Conservation (phyloP, 2,888 invertebrate genomes). For the Chrysolina oricalcia region DNA sequence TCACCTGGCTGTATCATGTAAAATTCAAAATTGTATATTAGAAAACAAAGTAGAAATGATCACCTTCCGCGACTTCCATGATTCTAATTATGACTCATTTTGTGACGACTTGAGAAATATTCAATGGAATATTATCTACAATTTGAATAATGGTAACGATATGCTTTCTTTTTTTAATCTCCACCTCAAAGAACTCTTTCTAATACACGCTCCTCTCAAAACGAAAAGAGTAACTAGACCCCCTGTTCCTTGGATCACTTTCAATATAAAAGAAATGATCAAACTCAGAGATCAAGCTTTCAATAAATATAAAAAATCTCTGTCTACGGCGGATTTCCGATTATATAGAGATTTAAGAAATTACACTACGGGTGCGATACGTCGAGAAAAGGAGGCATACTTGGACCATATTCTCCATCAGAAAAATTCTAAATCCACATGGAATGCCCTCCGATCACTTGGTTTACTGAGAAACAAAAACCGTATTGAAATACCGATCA, state of each 20-base stretch:
- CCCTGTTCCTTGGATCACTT: constrained; percentile 27
- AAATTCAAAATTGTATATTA: constrained; percentile 21
- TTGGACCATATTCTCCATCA: constrained; percentile 16
- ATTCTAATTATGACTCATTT: constrained; percentile 12
- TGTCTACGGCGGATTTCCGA: constrained; percentile 1
- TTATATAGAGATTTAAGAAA: constrained; percentile 14
- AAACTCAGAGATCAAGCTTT: constrained; percentile 21
- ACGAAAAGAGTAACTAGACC: constrained; percentile 26
- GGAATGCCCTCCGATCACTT: background rate
- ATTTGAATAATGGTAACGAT: too few relatives aligned
- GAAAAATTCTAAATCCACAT: constrained; percentile 20
- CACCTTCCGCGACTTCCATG: too few relatives aligned
- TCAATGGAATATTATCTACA: constrained; percentile 8
- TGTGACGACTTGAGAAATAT: constrained; percentile 14
- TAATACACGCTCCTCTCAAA: constrained; percentile 23
- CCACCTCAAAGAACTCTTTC: constrained; percentile 17
- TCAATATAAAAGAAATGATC: constrained; percentile 21
- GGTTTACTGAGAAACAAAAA: too few relatives aligned
- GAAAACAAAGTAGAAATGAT: constrained; percentile 21
- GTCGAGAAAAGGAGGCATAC: constrained; percentile 7
- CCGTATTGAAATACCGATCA: too few relatives aligned
- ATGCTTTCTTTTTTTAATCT: constrained; percentile 19
- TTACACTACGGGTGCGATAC: background rate
- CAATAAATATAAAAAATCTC: constrained; percentile 20
- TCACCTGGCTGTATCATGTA: constrained; percentile 14